These are phyloP conservation scores for Pteropus alecto DNA, from an alignment of 2,113 vertebrate genomes.

Conservation along the genomic window DNA sequence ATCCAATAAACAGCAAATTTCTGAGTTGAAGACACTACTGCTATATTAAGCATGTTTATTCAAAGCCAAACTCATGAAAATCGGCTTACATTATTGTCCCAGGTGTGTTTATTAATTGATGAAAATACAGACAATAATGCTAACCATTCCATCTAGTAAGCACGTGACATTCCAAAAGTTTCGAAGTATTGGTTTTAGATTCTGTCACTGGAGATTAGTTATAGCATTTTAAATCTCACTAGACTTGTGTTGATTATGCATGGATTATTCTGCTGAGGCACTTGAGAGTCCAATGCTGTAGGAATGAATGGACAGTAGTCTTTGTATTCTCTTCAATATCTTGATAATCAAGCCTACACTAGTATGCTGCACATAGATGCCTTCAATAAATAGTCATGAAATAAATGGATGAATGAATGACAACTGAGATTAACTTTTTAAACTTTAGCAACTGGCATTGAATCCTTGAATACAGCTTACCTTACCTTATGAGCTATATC, in stretches of 20 bases:
- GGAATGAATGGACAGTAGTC: neutral
- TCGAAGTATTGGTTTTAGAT: neutral
- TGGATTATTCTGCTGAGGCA: neutral
- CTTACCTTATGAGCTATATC: neutral
- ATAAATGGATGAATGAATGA: neutral
- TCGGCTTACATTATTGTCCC: neutral
- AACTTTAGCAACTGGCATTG: neutral
- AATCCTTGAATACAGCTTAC: neutral
- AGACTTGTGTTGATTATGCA: neutral
- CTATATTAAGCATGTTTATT: neutral
- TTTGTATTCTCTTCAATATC: neutral
- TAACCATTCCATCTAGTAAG: neutral
- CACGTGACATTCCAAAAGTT: neutral
- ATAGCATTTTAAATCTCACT: neutral
- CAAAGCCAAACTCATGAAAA: constrained; percentile 3
- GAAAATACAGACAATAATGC: neutral
- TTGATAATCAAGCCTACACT: neutral
- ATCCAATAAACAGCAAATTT: neutral
- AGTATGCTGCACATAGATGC: neutral
- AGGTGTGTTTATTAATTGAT: neutral
- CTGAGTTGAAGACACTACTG: constrained; percentile 23
- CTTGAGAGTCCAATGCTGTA: neutral
- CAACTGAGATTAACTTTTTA: neutral
- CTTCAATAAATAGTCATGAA: neutral
- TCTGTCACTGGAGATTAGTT: constrained; percentile 9